phyloP scores from a whole-genome alignment of 2,113 vertebrate species.

The Oceanodroma tethys region DNA sequence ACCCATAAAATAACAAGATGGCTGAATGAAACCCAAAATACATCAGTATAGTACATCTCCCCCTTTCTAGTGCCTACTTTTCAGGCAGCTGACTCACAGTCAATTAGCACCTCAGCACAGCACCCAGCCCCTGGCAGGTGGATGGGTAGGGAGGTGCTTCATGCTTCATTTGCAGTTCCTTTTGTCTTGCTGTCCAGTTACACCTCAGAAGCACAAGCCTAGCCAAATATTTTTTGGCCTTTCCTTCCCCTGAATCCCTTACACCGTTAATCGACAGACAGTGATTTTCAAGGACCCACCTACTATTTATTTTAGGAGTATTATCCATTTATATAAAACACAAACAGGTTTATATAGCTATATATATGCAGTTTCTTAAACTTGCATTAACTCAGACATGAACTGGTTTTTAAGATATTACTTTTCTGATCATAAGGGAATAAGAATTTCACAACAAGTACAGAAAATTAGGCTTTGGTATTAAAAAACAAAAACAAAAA shows the following conservation, averaged over 20 bases:
- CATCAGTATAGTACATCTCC: neutral
- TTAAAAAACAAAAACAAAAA: neutral
- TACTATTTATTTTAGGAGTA: neutral
- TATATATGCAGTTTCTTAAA: neutral
- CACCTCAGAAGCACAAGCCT: neutral
- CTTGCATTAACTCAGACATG: neutral
- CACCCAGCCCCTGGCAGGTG: neutral
- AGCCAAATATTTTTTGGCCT: neutral
- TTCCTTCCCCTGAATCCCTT: neutral
- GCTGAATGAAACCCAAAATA: neutral
- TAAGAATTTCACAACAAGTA: neutral
- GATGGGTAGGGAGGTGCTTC: neutral
- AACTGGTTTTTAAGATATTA: neutral
- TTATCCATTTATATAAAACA: neutral
- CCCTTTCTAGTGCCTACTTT: neutral
- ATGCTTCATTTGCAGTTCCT: constrained; percentile 16
- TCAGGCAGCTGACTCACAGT: neutral
- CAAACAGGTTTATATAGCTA: neutral
- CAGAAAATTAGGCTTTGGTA: neutral
- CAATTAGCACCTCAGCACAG: constrained; percentile 36
- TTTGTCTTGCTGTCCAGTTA: neutral
- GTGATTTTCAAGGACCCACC: neutral
- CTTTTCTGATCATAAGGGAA: neutral
- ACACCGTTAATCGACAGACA: neutral
- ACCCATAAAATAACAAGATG: neutral